Base-by-base conservation (phyloP, 2,113 vertebrate species). In the Apaloderma vittatum region DNA sequence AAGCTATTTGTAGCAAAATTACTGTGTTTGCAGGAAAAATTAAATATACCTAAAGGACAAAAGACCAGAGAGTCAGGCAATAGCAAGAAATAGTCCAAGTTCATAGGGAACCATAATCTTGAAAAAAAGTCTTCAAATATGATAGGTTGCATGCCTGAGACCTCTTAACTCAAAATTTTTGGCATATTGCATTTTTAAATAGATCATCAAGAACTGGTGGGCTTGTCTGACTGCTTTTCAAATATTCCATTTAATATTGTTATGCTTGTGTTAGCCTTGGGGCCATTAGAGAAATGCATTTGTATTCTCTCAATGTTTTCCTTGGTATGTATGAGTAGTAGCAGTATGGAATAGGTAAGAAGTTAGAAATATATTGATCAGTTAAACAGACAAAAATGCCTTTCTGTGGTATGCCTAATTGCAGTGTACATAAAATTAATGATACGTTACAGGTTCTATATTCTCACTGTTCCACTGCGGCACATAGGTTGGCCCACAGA, bases 1-100 rank as follows among this genome's bases (percentile, higher is more conserved):
- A 48, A 91, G 30, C 15, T 26, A 92, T 79, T 79, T 92, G 70
- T 83, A 89, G 67, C 27, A 95, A 88, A 91, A 59, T 49, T 19
- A 30, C 49, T 75, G 1, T 57, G 30, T 57, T 52, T 78, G 40
- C 20, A 23, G 37, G 3, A 49, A 73, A 89, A 70, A 20, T 43
- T 7, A 62, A 74, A 54, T 57, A 34, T 74, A 24, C 26, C 34
- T 73, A 36, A 52, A 80, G 29, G 43, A 83, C 51, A 77, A 74
- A 90, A 83, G 15, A 61, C 3, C 15, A 90, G 37, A 40, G 37
- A 81, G 19, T 43, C 7, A 9, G 58, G 32, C 27, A 68, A 52
- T 40, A 55, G 16, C 15, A 92, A 51, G 43, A 48, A 74, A 67
- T 63, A n/a, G 55, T 84, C 51, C n/a, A 80, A 66, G 43, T 45